These are phyloP conservation scores for Horisme vitalbata DNA, from an alignment of 2,888 invertebrate genomes.

Conservation along the genomic window DNA sequence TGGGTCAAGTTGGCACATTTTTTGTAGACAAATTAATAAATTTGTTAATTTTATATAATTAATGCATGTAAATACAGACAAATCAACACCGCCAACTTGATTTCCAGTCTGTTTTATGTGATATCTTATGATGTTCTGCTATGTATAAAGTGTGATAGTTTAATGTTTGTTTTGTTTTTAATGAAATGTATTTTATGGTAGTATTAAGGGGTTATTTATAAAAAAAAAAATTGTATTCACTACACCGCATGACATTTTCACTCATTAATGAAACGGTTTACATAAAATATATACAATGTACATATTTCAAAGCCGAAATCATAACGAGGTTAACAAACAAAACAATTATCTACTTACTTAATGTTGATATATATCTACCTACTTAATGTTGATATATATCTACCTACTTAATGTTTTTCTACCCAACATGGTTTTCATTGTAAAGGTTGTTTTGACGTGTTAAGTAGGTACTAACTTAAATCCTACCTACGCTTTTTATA, in stretches of 20 bases:
- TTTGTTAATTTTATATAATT: background rate
- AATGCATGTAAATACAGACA: background rate
- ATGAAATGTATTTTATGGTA: conserved; percentile 11
- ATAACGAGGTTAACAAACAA: no score
- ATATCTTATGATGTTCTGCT: conserved; percentile 13
- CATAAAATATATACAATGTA: background rate
- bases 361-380: no score
- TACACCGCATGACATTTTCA: background rate
- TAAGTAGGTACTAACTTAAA: no score
- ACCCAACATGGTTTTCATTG: no score
- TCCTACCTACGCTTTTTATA: no score
- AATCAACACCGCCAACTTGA: background rate
- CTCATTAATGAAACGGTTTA: background rate
- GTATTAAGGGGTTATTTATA: conserved; percentile 7
- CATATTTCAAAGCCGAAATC: no score
- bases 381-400: no score
- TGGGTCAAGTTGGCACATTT: conserved; percentile 1
- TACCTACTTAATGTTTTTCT: no score
- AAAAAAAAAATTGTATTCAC: conserved; percentile 1
- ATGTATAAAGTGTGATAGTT: conserved; percentile 13
- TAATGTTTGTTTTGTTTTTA: conserved; percentile 9
- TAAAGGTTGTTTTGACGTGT: no score
- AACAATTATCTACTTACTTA: no score
- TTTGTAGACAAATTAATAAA: background rate
- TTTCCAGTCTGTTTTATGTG: conserved; percentile 1